Evolutionary conservation across 37 sponge, comb jelly and placozoan species (phyloP).

Genomic region (Eunapius fragilis): DNA sequence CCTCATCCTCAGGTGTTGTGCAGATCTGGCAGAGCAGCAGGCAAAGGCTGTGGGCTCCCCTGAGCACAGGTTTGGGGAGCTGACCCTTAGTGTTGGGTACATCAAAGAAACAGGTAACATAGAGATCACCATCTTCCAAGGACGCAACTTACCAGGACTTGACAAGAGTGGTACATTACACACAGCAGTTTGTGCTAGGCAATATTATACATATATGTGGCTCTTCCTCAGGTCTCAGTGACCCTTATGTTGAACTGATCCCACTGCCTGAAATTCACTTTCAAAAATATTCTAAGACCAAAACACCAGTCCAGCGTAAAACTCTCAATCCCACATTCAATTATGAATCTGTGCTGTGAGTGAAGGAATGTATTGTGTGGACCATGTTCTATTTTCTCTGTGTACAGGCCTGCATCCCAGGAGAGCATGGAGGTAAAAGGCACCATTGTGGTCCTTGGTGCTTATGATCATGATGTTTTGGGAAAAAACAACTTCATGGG

Average conservation of each 20-base stretch:
- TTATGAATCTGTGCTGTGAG: constrained; percentile 51
- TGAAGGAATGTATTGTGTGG: background rate
- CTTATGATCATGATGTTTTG: constrained; percentile 54
- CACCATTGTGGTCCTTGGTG: constrained; percentile 30
- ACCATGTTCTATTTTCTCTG: background rate
- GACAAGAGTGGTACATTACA: constrained; percentile 18
- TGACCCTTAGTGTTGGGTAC: constrained; percentile 36
- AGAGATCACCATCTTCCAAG: constrained; percentile 27
- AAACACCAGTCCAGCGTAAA: constrained; percentile 24
- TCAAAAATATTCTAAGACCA: background rate
- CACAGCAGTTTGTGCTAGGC: background rate
- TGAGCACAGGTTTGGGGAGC: constrained; percentile 11
- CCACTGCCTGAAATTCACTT: constrained; percentile 22
- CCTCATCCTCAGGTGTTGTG: constrained; percentile 23
- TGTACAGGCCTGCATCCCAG: background rate
- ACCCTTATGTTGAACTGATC: constrained; percentile 37
- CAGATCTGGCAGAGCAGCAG: constrained; percentile 36
- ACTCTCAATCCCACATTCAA: constrained; percentile 55
- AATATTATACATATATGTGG: background rate
- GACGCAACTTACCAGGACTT: constrained; percentile 14
- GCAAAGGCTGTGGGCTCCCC: background rate
- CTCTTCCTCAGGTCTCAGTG: constrained; percentile 28
- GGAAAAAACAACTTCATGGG: constrained; percentile 54
- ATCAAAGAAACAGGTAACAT: constrained; percentile 1
- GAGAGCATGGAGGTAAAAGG: constrained; percentile 30